Base-by-base conservation (phyloP, 2,113 vertebrate species). In the Oceanodroma tethys region DNA sequence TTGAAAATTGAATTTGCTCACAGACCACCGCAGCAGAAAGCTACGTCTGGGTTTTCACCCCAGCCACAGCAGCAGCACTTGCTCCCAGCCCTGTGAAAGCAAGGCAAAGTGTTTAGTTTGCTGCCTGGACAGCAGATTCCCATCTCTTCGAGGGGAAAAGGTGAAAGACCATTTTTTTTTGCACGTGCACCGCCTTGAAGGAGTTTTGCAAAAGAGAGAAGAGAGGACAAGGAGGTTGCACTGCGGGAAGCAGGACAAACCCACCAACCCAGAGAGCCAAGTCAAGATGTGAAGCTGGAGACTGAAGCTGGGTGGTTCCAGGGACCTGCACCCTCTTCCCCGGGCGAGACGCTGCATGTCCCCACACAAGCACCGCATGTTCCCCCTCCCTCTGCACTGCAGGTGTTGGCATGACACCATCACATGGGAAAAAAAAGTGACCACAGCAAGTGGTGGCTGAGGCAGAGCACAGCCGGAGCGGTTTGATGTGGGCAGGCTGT, bases 321-420 rank as follows among this genome's bases (percentile, higher is more conserved):
- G 48, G 60, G 14, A 90, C 65, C 25, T n/a, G 40, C 1, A 0
- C 13, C 36, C 27, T 48, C 53, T 47, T 56, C n/a, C 56, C 30
- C 0, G 1, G 27, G 16, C 0, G 5, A 67, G 38, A 62, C 2
- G 6, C 17, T 0, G 0, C 48, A 65, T 0, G 0, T 53, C 50
- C 45, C 55, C 47, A 32, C 14, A 9, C 15, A 22, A 36, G 16
- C 36, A 53, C 18, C 0, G 0, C 0, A 0, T 11, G 40, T 78
- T 2, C 30, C 45, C 38, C 5, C 9, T 40, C 20, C 68, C 36
- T 25, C 62, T 19, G 22, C 50, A 6, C 36, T 6, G 50, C 50
- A 32, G n/a, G 32, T 7, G 1, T 59, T 18, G n/a, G n/a, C 36
- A n/a, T 1, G 5, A 22, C 27, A 47, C 34, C 36, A 9, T 21